phyloP scores from a whole-genome alignment of 2,888 invertebrate genomes.

The Habroteleia sp. region DNA sequence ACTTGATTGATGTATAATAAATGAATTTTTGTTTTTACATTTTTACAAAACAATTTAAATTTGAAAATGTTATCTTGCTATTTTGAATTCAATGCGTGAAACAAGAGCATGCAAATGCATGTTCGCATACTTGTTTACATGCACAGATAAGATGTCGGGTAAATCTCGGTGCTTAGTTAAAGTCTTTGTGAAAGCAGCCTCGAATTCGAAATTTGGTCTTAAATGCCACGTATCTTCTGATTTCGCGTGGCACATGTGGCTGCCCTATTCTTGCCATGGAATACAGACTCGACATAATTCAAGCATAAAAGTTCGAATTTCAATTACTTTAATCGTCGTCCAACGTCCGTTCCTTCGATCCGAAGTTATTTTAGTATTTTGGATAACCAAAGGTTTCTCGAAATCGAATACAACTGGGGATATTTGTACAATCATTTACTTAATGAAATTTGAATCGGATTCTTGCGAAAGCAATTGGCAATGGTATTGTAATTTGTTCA shows the following conservation, averaged over 20 bases:
- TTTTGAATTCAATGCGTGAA: no score
- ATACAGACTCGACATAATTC: constrained; percentile 24
- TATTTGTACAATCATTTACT: background rate
- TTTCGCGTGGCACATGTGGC: constrained; percentile 35
- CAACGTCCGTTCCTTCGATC: constrained; percentile 11
- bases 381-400: no score
- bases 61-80: no score
- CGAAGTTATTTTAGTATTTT: constrained; percentile 21
- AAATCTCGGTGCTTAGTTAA: constrained; percentile 17
- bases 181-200: constrained; percentile 12
- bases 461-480: no score
- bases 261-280: constrained; percentile 38
- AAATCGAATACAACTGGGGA: no score
- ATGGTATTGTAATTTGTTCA: no score
- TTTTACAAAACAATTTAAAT: no score
- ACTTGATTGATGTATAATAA: no score
- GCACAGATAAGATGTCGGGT: constrained; percentile 8
- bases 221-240: constrained; percentile 19
- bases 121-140: constrained; percentile 2
- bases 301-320: constrained; percentile 36
- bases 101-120: constrained; percentile 11
- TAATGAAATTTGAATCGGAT: background rate
- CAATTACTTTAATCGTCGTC: constrained; percentile 46
- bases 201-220: constrained; percentile 24
- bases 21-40: no score